These are phyloP conservation scores for Lateolabrax maculatus DNA, from an alignment of 2,797 vertebrate genomes.

Conservation along the genomic window DNA sequence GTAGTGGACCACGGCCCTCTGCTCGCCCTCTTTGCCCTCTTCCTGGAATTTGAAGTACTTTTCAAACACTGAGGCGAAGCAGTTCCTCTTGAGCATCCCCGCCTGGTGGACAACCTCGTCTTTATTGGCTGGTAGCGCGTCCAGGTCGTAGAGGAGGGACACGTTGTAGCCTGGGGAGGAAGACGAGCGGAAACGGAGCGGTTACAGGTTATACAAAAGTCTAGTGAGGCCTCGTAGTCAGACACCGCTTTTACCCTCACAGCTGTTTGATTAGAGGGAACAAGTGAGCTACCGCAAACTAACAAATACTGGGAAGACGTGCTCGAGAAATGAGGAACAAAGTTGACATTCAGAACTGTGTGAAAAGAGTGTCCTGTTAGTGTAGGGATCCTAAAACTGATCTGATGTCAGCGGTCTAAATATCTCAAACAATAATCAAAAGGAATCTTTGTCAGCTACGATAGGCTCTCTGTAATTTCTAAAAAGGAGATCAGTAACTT, in stretches of 20 bases:
- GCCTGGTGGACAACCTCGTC: constrained; percentile 95
- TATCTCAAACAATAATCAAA: neutral
- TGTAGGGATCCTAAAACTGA: neutral
- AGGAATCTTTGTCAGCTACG: neutral
- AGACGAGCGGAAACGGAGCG: neutral
- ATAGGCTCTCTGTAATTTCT: neutral
- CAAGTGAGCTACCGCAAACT: neutral
- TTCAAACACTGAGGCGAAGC: constrained; percentile 98
- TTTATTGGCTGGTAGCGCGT: constrained; percentile 92
- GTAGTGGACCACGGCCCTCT: constrained; percentile 97
- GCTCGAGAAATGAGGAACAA: constrained; percentile 15
- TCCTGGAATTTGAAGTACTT: constrained; percentile 99
- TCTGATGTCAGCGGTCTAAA: neutral
- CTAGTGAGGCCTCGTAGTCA: neutral
- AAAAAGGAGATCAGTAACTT: neutral
- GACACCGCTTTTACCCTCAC: neutral
- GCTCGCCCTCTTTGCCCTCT: constrained; percentile 96
- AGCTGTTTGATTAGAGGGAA: neutral
- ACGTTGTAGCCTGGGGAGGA: constrained; percentile 93
- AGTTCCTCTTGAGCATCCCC: constrained; percentile 98
- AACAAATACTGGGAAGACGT: neutral
- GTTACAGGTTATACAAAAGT: neutral
- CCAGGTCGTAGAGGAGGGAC: constrained; percentile 96
- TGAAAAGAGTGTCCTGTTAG: neutral
- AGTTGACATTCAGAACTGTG: neutral